phyloP scores from a whole-genome alignment of 2,888 invertebrate species.

The Morinoia aosen region DNA sequence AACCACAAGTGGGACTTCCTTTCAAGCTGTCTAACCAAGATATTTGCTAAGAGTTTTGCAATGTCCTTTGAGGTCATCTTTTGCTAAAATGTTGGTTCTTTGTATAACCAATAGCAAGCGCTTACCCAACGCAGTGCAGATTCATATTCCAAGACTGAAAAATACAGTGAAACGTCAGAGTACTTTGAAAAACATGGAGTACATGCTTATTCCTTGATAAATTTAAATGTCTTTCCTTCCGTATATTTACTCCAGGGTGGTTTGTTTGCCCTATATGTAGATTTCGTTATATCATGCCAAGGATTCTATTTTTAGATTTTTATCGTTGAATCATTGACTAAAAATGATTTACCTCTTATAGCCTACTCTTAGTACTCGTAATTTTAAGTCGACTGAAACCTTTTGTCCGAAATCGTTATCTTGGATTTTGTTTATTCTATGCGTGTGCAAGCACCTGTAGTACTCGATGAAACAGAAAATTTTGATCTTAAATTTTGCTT shows the following conservation, averaged over 20 bases:
- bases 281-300: constrained; percentile 6
- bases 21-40: not conserved
- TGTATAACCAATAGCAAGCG: not conserved
- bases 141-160: not conserved
- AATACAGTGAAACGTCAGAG: not conserved
- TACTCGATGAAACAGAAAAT: not conserved
- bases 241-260: not conserved
- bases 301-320: not conserved
- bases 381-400: not conserved
- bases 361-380: not conserved
- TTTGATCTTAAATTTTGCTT: not conserved
- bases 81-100: not conserved
- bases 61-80: not conserved
- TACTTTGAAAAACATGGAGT: not conserved
- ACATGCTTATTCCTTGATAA: not conserved
- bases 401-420: not conserved
- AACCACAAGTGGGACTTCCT: too few relatives aligned
- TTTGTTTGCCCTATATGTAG: not conserved
- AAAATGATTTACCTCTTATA: not conserved
- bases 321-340: not conserved
- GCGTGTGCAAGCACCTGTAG: not conserved
- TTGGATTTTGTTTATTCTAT: not conserved
- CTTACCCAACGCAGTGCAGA: not conserved
- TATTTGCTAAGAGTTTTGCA: not conserved
- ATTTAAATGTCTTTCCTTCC: not conserved